Conservation (phyloP, 1,140 invertebrate species). For the Drosophila funebris region DNA sequence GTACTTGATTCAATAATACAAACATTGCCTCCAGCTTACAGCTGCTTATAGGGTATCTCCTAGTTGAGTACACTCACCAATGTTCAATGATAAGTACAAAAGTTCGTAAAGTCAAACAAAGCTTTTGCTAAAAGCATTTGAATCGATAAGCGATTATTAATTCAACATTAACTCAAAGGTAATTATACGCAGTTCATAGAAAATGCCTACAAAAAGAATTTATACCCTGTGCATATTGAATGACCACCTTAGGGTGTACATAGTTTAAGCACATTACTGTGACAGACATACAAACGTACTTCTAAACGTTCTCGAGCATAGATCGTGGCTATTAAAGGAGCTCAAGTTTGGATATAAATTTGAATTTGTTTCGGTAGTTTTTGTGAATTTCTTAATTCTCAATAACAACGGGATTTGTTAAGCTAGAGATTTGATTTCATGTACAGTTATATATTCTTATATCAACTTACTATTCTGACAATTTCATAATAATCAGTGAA, state of each 20-base stretch:
- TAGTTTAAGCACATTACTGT: too few relatives aligned
- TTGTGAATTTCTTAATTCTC: neutral
- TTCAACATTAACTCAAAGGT: constrained; percentile 7
- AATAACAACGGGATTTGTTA: neutral
- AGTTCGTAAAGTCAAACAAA: neutral
- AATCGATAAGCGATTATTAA: constrained; percentile 13
- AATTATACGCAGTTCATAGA: neutral
- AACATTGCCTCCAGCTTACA: neutral
- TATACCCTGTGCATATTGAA: neutral
- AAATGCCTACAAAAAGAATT: neutral
- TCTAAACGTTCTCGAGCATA: too few relatives aligned
- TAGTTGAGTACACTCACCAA: neutral
- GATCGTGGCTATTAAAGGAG: too few relatives aligned
- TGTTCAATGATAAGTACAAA: neutral
- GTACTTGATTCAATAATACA: neutral
- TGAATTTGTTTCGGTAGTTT: neutral
- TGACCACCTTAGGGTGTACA: neutral
- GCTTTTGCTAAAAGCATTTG: neutral
- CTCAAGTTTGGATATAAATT: too few relatives aligned
- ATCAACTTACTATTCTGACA: neutral
- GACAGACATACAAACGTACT: too few relatives aligned
- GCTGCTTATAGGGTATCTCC: neutral
- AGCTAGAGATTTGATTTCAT: neutral
- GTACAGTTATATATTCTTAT: neutral
- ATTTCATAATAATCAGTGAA: neutral